Evolutionary conservation across 2,113 vertebrate genomes (phyloP).

Genomic region (Psilopogon haemacephalus): DNA sequence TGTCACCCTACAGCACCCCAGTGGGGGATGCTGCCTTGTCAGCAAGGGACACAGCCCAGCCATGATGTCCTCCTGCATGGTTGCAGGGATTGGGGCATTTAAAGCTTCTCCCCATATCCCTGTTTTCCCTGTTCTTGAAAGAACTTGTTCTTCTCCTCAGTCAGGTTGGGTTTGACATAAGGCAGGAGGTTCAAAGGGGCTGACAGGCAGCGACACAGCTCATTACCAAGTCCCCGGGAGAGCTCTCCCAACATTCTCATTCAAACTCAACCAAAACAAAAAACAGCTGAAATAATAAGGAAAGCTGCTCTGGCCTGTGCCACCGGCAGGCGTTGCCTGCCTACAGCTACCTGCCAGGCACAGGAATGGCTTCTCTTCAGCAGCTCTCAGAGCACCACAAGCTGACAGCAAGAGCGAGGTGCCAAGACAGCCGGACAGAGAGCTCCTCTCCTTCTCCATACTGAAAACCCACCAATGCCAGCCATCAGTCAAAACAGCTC

Average conservation of each 20-base stretch:
- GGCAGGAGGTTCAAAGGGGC: neutral
- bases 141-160: constrained; percentile 16
- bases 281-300: neutral
- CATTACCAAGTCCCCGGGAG: neutral
- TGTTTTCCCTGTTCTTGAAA: neutral
- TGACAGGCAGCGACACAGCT: neutral
- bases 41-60: neutral
- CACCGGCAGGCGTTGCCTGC: neutral
- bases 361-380: neutral
- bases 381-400: fast-evolving
- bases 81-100: neutral
- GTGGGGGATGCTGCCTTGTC: fast-evolving
- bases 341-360: neutral
- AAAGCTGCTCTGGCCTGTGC: neutral
- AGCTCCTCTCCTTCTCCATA: neutral
- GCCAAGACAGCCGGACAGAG: neutral
- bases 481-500: neutral
- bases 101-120: neutral
- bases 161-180: neutral
- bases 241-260: neutral
- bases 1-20: neutral
- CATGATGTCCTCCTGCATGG: fast-evolving
- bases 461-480: neutral
- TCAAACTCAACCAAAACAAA: neutral
- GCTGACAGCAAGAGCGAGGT: neutral